Base-by-base conservation (phyloP, 2,888 invertebrate species). In the Rotaria socialis region DNA sequence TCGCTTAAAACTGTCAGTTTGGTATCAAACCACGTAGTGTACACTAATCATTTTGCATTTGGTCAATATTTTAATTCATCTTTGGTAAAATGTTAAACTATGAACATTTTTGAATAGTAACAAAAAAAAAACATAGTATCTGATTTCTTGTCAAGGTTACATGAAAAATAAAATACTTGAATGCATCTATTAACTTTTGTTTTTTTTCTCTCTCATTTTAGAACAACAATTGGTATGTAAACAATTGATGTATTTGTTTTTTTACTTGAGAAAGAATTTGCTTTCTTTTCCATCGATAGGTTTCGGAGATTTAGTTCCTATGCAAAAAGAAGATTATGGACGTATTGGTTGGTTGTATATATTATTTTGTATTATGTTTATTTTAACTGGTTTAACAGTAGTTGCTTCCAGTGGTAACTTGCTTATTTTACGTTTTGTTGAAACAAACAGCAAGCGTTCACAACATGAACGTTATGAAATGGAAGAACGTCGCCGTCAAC, bases 281-380 rank as follows among this genome's bases (percentile, higher is more conserved):
- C 14, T 11, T 14, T 75, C 43, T 50, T 4, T 5, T n/a, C 27
- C 47, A 80, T 22, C 11, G 7, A 52, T 52, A 89, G 92, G 98
- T 88, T 99, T 99, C 92, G 99, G 99, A 87, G 99, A 99, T 92
- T 98, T 96, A 94, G 99, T 99, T 88, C 99, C 98, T 52, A 93
- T 99, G 86, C 93, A 96, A 94, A 97, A 97, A 89, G 96, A 97
- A 90, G 95, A 96, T 91, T 96, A 97, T 0, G 92, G 98, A 86
- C 95, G 96, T 88, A 94, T 94, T 89, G 95, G 96, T 90, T 97
- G 97, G 0, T 96, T 97, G 85, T 98, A 99, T 91, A 98, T 99
- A 74, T 96, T 96, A 0, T 93, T 99, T 88, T 96, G 96, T 90
- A 93, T 99, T 88, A 95, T 99, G 56, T 99, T 99, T 92, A 99